Percentiles rank a stretch among this genome's conserved stretches.
Evolutionary conservation across 2,888 invertebrate genomes (phyloP).

Genomic region (Antheraea yamamai): DNA sequence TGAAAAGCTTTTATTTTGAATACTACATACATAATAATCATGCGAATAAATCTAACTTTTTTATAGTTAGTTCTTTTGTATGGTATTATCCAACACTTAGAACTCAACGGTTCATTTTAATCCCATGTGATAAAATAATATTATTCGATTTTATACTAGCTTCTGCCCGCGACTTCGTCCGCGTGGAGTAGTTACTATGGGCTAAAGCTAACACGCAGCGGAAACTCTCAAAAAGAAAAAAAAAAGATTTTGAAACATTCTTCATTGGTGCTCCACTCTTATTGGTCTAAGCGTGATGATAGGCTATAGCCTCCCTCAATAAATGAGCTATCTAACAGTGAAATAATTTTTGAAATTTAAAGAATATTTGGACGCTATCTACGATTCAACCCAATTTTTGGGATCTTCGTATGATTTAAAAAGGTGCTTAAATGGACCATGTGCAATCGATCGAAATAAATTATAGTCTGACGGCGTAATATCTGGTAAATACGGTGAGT

Average conservation of each 20-base stretch:
- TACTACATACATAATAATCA: background rate
- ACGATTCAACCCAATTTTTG: background rate
- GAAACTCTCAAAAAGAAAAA: too few species aligned
- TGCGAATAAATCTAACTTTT: background rate
- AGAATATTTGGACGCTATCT: background rate
- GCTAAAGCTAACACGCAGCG: too few species aligned
- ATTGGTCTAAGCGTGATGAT: too few species aligned
- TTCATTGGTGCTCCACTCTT: too few species aligned
- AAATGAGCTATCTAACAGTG: too few species aligned
- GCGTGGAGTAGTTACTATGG: too few species aligned
- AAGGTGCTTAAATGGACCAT: background rate
- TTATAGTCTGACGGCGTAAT: background rate
- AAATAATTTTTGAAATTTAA: too few species aligned
- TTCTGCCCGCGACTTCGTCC: too few species aligned
- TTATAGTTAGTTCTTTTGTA: background rate
- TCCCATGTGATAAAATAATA: background rate
- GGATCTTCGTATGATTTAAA: background rate
- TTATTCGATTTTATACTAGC: too few species aligned
- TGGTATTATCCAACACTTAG: background rate
- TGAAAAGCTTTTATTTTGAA: background rate
- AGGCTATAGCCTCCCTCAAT: too few species aligned
- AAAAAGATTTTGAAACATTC: too few species aligned
- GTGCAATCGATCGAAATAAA: background rate
- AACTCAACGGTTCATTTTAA: background rate
- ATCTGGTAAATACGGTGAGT: background rate